These are phyloP conservation scores for Eurystomus glaucurus DNA, from an alignment of 2,797 vertebrate species.

Conservation along the genomic window DNA sequence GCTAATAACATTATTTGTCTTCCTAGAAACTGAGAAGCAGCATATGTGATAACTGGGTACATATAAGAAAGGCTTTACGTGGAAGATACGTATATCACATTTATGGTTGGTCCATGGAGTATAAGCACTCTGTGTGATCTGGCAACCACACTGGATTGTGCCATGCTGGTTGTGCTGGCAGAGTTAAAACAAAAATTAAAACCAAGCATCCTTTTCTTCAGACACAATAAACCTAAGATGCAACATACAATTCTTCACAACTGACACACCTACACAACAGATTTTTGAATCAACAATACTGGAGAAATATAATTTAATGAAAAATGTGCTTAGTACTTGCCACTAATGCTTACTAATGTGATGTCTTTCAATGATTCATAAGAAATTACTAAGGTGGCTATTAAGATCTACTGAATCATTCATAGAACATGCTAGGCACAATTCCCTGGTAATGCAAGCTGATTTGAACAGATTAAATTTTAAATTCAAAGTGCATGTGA, in stretches of 20 bases:
- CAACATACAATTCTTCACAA: neutral
- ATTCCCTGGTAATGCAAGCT: constrained; percentile 69
- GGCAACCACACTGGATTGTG: neutral
- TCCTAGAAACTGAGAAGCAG: neutral
- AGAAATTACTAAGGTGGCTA: constrained; percentile 77
- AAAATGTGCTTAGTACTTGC: constrained; percentile 34
- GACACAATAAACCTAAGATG: neutral
- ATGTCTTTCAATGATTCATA: constrained; percentile 77
- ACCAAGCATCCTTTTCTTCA: neutral
- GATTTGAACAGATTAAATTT: constrained; percentile 78
- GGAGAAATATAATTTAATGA: neutral
- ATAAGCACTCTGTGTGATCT: neutral
- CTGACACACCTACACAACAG: neutral
- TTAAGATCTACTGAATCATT: constrained; percentile 81
- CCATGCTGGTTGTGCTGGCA: neutral
- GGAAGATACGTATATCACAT: neutral
- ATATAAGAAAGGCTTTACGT: neutral
- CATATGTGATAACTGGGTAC: fast-evolving
- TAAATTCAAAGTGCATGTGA: constrained; percentile 66
- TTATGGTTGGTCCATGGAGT: neutral
- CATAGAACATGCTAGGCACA: constrained; percentile 68
- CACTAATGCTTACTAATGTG: constrained; percentile 65
- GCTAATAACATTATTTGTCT: neutral
- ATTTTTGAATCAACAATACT: neutral
- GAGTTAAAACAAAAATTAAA: neutral